Percentiles rank a stretch among this genome's conserved stretches.
Conservation (phyloP, 2,113 vertebrate species). For the Ageneiosus marmoratus region DNA sequence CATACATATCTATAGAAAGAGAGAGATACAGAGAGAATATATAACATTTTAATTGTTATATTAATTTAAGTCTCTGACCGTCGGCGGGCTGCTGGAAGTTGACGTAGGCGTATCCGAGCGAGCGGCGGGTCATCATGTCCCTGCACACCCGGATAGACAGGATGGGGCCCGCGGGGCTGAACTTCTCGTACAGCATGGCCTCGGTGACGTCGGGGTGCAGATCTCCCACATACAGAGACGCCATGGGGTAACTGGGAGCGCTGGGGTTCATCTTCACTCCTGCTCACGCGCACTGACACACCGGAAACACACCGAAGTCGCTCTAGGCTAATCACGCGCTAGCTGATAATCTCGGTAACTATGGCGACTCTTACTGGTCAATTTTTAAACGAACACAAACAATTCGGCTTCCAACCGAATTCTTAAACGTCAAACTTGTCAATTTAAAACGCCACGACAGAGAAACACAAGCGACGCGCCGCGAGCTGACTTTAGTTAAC, state of each 20-base stretch:
- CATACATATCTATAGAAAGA: too few species aligned
- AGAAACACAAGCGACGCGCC: neutral
- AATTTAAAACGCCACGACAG: neutral
- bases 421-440: neutral
- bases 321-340: neutral
- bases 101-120: constrained; percentile 88
- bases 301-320: neutral
- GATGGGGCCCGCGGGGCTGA: constrained; percentile 87
- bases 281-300: neutral
- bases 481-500: neutral
- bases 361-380: neutral
- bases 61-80: constrained; percentile 66
- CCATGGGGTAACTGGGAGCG: constrained; percentile 88
- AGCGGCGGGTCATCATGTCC: constrained; percentile 89
- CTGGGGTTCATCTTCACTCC: constrained; percentile 81
- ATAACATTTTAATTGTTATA: too few species aligned
- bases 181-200: constrained; percentile 91
- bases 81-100: constrained; percentile 90
- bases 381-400: neutral
- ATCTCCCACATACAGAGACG: constrained; percentile 87
- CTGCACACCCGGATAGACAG: constrained; percentile 87
- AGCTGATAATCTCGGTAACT: neutral
- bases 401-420: too few species aligned
- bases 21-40: too few species aligned
- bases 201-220: constrained; percentile 87